These are phyloP conservation scores for Taxidea taxus DNA, from an alignment of 2,113 vertebrate species.

Conservation along the genomic window DNA sequence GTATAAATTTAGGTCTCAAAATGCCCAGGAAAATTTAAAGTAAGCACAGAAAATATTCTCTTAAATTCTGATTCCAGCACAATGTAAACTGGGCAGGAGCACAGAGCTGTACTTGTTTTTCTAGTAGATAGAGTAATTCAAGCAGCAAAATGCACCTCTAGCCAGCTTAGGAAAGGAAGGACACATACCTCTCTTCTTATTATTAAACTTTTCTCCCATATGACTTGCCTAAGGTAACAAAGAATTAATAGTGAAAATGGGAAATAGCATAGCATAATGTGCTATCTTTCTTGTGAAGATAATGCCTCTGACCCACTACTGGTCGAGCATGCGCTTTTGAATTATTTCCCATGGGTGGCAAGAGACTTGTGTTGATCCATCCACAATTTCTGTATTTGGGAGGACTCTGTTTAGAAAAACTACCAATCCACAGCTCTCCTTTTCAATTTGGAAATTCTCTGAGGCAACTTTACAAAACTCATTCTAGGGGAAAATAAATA, in stretches of 20 bases:
- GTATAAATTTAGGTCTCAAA: not conserved
- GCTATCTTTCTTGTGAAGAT: not conserved
- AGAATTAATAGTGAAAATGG: slow-evolving; percentile 40
- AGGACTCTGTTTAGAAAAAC: not conserved
- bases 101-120: slow-evolving; percentile 5
- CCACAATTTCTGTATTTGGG: not conserved
- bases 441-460: slow-evolving; percentile 62
- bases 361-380: slow-evolving; percentile 23
- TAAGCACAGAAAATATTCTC: not conserved
- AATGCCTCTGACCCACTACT: not conserved
- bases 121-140: not conserved
- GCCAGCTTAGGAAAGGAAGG: not conserved
- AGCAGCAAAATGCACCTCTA: not conserved
- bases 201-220: slow-evolving; percentile 20
- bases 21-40: not conserved
- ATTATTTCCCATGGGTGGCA: not conserved
- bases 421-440: not conserved
- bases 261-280: not conserved
- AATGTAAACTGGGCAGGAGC: not conserved
- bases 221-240: slow-evolving; percentile 36
- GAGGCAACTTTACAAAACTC: slow-evolving; percentile 48
- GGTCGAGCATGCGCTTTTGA: not conserved
- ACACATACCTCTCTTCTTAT: not conserved
- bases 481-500: not conserved
- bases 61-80: not conserved